phyloP scores from a whole-genome alignment of 2,888 invertebrate genomes.

The Tachystola acroxantha region DNA sequence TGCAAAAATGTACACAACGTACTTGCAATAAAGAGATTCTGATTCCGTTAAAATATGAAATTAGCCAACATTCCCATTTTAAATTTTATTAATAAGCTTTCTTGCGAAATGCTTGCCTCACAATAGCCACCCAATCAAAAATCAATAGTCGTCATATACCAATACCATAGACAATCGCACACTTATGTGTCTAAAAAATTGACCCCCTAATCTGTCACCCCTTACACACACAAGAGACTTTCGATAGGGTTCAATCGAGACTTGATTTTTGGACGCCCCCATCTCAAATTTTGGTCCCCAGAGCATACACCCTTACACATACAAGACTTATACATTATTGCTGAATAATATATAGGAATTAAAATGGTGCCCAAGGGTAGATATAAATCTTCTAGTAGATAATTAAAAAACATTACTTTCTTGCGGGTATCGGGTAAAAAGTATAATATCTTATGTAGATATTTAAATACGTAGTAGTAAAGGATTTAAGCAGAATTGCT shows the following conservation, averaged over 20 bases:
- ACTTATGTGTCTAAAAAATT: slow-evolving; percentile 22
- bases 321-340: slow-evolving; percentile 43
- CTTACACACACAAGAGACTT: slow-evolving; percentile 19
- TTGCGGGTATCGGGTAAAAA: too few relatives aligned
- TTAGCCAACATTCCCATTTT: too few relatives aligned
- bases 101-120: too few relatives aligned
- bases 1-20: too few relatives aligned
- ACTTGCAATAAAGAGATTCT: too few relatives aligned
- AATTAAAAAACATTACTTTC: too few relatives aligned
- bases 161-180: slow-evolving; percentile 8
- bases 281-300: slow-evolving; percentile 42
- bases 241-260: slow-evolving; percentile 31
- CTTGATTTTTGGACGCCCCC: slow-evolving; percentile 51
- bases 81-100: too few relatives aligned
- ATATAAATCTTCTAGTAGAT: background rate
- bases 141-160: slow-evolving; percentile 4
- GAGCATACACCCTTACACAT: slow-evolving; percentile 43
- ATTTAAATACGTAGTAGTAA: too few relatives aligned
- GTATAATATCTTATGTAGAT: too few relatives aligned
- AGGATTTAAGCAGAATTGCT: too few relatives aligned
- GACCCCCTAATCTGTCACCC: slow-evolving; percentile 26
- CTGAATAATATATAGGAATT: slow-evolving; percentile 45
- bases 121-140: too few relatives aligned
- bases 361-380: slow-evolving; percentile 33
- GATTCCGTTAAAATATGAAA: too few relatives aligned